Conservation (phyloP, 2,888 invertebrate genomes). For the Diaphora mendica region DNA sequence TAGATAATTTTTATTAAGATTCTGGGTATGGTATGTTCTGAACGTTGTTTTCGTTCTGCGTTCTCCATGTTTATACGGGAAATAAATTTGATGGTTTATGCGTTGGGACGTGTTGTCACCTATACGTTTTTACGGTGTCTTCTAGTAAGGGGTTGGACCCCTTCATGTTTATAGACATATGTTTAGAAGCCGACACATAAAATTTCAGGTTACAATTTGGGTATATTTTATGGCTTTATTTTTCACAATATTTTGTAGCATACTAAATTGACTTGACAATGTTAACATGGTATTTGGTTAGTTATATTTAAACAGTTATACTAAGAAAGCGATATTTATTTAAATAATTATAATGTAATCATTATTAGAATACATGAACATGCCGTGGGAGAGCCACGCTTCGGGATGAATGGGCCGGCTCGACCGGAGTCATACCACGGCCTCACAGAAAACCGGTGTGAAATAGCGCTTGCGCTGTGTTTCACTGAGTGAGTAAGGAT, state of each 20-base stretch:
- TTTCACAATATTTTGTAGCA: slow-evolving; percentile 36
- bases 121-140: slow-evolving; percentile 65
- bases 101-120: slow-evolving; percentile 64
- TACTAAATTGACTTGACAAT: slow-evolving; percentile 22
- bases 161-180: slow-evolving; percentile 63
- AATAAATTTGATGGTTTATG: slow-evolving; percentile 75
- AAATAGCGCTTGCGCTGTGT: no score
- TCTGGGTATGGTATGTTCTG: slow-evolving; percentile 46
- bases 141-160: slow-evolving; percentile 59
- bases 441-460: no score
- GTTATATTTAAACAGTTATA: not conserved
- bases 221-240: slow-evolving; percentile 37
- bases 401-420: no score
- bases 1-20: slow-evolving; percentile 62
- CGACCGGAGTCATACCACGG: no score
- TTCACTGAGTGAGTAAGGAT: no score
- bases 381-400: no score
- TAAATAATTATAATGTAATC: not conserved
- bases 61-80: slow-evolving; percentile 60
- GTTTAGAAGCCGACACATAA: slow-evolving; percentile 54
- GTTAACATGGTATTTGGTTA: slow-evolving; percentile 1
- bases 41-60: slow-evolving; percentile 53
- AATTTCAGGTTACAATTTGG: slow-evolving; percentile 55
- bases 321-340: not conserved
- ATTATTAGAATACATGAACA: not conserved